Evolutionary conservation across 1,140 invertebrate genomes (phyloP), one percentile per base, ranked within the genome.

Genomic region (Diorhabda sublineata): DNA sequence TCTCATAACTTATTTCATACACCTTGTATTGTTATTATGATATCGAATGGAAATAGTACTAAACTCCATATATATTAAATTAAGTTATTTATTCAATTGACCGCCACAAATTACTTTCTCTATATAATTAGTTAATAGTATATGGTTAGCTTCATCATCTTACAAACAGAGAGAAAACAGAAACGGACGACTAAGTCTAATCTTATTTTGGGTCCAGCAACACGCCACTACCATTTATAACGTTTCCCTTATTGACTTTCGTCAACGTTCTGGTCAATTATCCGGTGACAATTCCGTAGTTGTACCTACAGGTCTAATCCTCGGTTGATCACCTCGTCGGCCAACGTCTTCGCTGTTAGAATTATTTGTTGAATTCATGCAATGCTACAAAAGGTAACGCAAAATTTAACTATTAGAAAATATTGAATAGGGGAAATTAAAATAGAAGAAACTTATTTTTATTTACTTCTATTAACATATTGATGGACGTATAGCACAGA

Each of bases 171-270:
- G 5, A 52, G 5, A 52, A 52, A 52, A 52, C 47, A 52, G 47
- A 52, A 4, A 52, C 2, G 4, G 6, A 52, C 47, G 47, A n/a
- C 47, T n/a, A 52, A 52, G 6, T 52, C 47, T 52, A 52, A 52
- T 52, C 47, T 52, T 52, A 52, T 52, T 52, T 26, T 52, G 47
- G 47, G 47, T n/a, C n/a, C 6, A 52, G 47, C 47, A 52, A 52
- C 2, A 52, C 47, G 47, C 47, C 47, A 52, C 47, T 52, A 8
- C n/a, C 47, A 52, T 52, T 52, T 52, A 52, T 52, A 52, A 52
- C 47, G 47, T 52, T 52, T 52, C 47, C 47, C 47, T 52, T 52
- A 52, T 52, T 52, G 47, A 52, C 47, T 52, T 52, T 52, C 47
- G 47, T 52, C 47, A 52, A 52, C 47, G 47, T 52, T 52, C 47